Evolutionary conservation across 2,113 vertebrate genomes (phyloP).

Genomic region (Pseudonaja textilis): DNA sequence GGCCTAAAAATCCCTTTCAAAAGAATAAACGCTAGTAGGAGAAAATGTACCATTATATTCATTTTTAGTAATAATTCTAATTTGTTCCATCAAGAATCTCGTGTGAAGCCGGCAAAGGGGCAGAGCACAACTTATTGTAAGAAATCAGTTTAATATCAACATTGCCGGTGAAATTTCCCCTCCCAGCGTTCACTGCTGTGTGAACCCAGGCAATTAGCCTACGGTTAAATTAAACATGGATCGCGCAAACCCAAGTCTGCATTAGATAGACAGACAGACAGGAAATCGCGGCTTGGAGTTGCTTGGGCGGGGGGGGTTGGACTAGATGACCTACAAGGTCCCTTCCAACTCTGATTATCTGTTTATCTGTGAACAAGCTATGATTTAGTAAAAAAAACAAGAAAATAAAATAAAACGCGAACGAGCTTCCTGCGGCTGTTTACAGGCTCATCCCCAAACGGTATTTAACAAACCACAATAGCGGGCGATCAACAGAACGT

Average conservation of each 20-base stretch:
- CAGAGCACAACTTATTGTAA: neutral
- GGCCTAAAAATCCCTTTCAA: neutral
- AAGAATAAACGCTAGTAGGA: neutral
- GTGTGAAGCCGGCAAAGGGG: neutral
- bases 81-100: neutral
- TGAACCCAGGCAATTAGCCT: neutral
- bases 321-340: too few relatives aligned
- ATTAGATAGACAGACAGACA: neutral
- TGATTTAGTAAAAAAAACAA: neutral
- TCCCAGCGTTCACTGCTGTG: neutral
- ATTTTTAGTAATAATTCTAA: neutral
- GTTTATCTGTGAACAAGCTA: neutral
- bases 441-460: neutral
- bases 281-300: neutral
- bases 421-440: neutral
- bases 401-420: neutral
- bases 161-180: neutral
- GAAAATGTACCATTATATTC: neutral
- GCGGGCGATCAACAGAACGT: neutral
- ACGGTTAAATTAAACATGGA: neutral
- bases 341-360: too few relatives aligned
- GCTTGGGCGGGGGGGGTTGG: too few relatives aligned
- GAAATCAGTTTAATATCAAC: neutral
- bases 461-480: neutral
- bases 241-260: neutral